Base-by-base conservation (phyloP, 2,797 vertebrate genomes). In the Champsocephalus gunnari region DNA sequence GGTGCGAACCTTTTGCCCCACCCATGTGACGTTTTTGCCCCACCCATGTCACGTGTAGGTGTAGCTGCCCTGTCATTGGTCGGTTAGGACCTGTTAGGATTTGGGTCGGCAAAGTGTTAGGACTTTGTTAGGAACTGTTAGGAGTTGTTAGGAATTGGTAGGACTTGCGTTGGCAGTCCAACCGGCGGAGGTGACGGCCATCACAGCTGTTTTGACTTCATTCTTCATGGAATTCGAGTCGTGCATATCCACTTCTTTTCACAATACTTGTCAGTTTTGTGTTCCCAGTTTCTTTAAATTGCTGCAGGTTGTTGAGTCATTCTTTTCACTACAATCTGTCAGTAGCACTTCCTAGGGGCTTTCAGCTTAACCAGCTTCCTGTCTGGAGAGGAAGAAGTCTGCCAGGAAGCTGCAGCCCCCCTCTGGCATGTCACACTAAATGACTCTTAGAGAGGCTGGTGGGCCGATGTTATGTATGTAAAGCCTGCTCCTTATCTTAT, bases 371-470 rank as follows among this genome's bases (percentile, higher is more conserved):
- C 69, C 64, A n/a, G 16, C 65, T 85, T 93, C 90, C 88, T 81
- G 89, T 86, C 86, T 91, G 64, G 66, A 82, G 75, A 88, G 82
- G 85, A 87, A 87, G 62, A 8, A 1, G 34, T 77, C 58, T 80
- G 63, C 10, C 77, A 79, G 79, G 70, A 87, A 87, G 56, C 34
- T 64, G 56, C 48, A 54, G 5, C 5, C 63, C 67, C 12, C 14
- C 3, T 14, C 44, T 38, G 2, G 41, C 24, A 58, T 21, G 48
- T 53, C 73, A 59, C 70, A 75, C 57, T 19, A 38, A 21, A 64
- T 24, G 63, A 72, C 38, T 67, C 5, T 6, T n/a, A 5, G 21
- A 66, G 38, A 65, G 14, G 45, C 49, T 38, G 65, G 66, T 64
- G 6, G 24, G 12, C 17, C 45, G 38, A 14, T 48, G 55, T 61